Evolutionary conservation across 2,888 invertebrate species (phyloP).

Genomic region (Merodon equestris): DNA sequence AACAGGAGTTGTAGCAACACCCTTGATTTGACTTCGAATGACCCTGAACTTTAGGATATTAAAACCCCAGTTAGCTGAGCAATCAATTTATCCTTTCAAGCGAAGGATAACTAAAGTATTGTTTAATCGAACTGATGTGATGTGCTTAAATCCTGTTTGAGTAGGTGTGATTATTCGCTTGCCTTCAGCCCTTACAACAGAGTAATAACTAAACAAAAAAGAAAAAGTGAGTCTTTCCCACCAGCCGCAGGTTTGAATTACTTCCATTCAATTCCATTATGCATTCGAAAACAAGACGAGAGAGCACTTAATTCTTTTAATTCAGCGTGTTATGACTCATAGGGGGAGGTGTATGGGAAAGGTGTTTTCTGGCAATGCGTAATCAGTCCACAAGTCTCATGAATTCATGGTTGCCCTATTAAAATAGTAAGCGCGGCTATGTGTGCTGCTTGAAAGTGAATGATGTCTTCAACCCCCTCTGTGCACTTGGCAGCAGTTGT

Average conservation of each 20-base stretch:
- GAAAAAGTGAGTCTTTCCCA: slow-evolving; percentile 17
- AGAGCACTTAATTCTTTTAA: slow-evolving; percentile 67
- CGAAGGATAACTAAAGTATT: slow-evolving; percentile 31
- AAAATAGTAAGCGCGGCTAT: too few relatives aligned
- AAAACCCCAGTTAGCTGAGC: slow-evolving; percentile 58
- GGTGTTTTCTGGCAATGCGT: slow-evolving; percentile 1
- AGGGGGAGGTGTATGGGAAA: slow-evolving; percentile 51
- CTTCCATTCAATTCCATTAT: slow-evolving; percentile 62
- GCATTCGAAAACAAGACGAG: slow-evolving; percentile 34
- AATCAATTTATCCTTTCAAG: slow-evolving; percentile 34
- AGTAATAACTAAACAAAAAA: slow-evolving; percentile 29
- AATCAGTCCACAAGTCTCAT: slow-evolving; percentile 38
- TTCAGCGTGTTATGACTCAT: slow-evolving; percentile 63
- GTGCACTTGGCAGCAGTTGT: slow-evolving; percentile 51
- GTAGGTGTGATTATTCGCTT: slow-evolving; percentile 66
- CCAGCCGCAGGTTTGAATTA: slow-evolving; percentile 41
- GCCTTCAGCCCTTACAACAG: slow-evolving; percentile 8
- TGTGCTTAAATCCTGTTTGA: slow-evolving; percentile 59
- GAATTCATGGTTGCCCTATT: slow-evolving; percentile 28
- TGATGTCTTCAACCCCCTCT: slow-evolving; percentile 30
- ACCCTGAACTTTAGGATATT: not conserved
- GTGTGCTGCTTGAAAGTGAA: slow-evolving; percentile 19
- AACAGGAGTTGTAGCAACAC: too few relatives aligned
- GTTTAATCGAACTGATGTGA: not conserved
- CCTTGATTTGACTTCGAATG: not conserved